Conservation (phyloP, 1,140 invertebrate species). For the Mactra quadrangularis region DNA sequence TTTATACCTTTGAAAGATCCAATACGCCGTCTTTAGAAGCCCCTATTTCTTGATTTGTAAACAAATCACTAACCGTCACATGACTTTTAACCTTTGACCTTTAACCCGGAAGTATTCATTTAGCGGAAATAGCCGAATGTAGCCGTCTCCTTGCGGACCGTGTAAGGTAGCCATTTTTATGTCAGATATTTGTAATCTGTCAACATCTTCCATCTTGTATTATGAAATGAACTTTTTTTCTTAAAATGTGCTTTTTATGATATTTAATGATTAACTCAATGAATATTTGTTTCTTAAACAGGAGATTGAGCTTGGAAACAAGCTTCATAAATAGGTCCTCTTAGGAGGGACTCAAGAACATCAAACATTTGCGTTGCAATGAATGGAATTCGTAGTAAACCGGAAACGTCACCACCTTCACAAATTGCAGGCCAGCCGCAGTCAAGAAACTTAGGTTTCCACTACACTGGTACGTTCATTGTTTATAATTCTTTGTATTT, state of each 20-base stretch:
- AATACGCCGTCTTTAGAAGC: too few relatives aligned
- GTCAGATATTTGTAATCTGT: slow-evolving; percentile 45
- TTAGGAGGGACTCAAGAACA: slow-evolving; percentile 68
- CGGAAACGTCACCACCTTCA: slow-evolving; percentile 71
- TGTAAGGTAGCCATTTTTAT: slow-evolving; percentile 76
- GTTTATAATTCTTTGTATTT: slow-evolving; percentile 8
- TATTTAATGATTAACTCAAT: slow-evolving; percentile 29
- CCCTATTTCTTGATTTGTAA: too few relatives aligned
- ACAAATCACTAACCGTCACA: slow-evolving; percentile 1
- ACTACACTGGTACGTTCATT: slow-evolving; percentile 50
- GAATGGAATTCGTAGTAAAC: slow-evolving; percentile 76
- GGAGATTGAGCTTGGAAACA: slow-evolving; percentile 81
- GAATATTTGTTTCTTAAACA: slow-evolving; percentile 68
- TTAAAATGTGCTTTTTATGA: slow-evolving; percentile 1
- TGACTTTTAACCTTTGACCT: slow-evolving; percentile 54
- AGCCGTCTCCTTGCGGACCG: slow-evolving; percentile 77
- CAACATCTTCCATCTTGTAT: slow-evolving; percentile 62
- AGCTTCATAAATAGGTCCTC: slow-evolving; percentile 74
- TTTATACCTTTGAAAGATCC: too few relatives aligned
- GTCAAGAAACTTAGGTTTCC: slow-evolving; percentile 69
- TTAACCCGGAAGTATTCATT: slow-evolving; percentile 51
- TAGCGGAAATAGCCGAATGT: slow-evolving; percentile 68
- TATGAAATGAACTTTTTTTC: slow-evolving; percentile 8
- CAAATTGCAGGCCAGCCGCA: slow-evolving; percentile 70
- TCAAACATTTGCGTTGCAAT: slow-evolving; percentile 77